A percentile compares a stretch with the other conserved stretches of the same genome.
phyloP scores from a whole-genome alignment of 1,140 invertebrate genomes.

The Zaprionus capensis region DNA sequence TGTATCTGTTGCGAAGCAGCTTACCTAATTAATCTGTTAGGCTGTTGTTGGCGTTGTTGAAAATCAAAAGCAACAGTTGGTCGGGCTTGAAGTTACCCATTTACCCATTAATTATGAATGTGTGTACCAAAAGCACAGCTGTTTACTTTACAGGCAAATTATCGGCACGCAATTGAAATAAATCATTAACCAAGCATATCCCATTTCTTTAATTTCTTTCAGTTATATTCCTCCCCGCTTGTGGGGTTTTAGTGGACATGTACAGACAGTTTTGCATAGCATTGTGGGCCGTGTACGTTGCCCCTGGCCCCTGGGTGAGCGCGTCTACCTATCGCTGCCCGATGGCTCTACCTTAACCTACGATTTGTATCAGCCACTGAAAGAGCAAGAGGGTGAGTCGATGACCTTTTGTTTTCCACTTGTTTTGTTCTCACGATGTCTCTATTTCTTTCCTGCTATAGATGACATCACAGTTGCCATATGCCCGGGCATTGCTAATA shows the following conservation, averaged over 20 bases:
- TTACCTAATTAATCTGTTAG: slow-evolving; percentile 1
- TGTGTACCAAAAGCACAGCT: slow-evolving; percentile 3
- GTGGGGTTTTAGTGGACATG: slow-evolving; percentile 97
- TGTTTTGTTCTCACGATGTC: slow-evolving; percentile 4
- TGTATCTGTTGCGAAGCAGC: not conserved
- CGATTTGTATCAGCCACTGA: slow-evolving; percentile 94
- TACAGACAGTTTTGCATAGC: slow-evolving; percentile 96
- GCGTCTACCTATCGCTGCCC: slow-evolving; percentile 89
- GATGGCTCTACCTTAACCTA: slow-evolving; percentile 96
- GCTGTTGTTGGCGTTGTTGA: not conserved
- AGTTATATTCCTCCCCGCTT: slow-evolving; percentile 95
- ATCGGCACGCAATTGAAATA: slow-evolving; percentile 15
- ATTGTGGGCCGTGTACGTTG: slow-evolving; percentile 93
- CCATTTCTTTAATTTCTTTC: slow-evolving; percentile 72
- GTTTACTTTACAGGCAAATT: slow-evolving; percentile 26
- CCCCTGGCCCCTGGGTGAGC: slow-evolving; percentile 92
- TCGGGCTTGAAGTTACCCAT: not conserved
- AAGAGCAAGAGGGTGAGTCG: slow-evolving; percentile 87
- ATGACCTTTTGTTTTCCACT: not conserved
- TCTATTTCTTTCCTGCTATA: slow-evolving; percentile 84
- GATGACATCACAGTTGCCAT: slow-evolving; percentile 95
- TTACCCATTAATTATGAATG: not conserved
- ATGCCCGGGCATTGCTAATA: slow-evolving; percentile 96
- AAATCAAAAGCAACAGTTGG: slow-evolving; percentile 33
- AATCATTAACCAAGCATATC: slow-evolving; percentile 3